Evolutionary conservation across 1,140 invertebrate species (phyloP).

Genomic region (Triops longicaudatus): DNA sequence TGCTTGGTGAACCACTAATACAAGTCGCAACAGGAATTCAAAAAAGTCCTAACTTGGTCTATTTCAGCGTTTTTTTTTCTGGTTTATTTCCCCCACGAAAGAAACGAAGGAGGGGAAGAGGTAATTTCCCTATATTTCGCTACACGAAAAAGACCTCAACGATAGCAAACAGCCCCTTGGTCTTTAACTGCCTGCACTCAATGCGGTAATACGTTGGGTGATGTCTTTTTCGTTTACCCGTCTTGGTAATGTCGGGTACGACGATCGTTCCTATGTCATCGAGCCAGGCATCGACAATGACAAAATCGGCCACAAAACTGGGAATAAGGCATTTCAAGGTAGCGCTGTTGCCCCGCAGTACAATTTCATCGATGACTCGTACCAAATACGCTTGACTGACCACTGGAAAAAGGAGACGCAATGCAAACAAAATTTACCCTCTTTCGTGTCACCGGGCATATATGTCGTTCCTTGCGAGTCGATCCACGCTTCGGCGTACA

Average conservation of each 20-base stretch:
- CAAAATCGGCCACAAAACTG: constrained; percentile 82
- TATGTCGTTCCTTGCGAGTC: constrained; percentile 63
- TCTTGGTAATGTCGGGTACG: neutral
- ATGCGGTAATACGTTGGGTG: neutral
- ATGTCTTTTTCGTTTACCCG: constrained; percentile 13
- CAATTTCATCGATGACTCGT: constrained; percentile 70
- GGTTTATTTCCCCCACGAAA: neutral
- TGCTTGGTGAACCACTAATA: constrained; percentile 35
- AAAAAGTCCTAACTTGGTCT: neutral
- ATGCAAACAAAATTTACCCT: constrained; percentile 17
- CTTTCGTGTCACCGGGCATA: constrained; percentile 31
- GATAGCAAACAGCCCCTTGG: neutral
- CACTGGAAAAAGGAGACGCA: constrained; percentile 30
- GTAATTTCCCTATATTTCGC: too few relatives aligned
- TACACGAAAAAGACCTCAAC: neutral
- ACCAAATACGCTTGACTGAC: constrained; percentile 34
- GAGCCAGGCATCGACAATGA: constrained; percentile 73
- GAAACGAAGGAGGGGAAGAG: neutral
- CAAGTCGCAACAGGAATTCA: neutral
- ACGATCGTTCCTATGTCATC: constrained; percentile 31
- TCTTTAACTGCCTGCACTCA: neutral
- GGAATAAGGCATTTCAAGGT: constrained; percentile 87
- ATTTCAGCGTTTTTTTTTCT: neutral
- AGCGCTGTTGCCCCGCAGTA: constrained; percentile 76
- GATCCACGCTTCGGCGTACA: constrained; percentile 76